phyloP scores from a whole-genome alignment of 1,140 invertebrate species.

The Asbolus verrucosus region DNA sequence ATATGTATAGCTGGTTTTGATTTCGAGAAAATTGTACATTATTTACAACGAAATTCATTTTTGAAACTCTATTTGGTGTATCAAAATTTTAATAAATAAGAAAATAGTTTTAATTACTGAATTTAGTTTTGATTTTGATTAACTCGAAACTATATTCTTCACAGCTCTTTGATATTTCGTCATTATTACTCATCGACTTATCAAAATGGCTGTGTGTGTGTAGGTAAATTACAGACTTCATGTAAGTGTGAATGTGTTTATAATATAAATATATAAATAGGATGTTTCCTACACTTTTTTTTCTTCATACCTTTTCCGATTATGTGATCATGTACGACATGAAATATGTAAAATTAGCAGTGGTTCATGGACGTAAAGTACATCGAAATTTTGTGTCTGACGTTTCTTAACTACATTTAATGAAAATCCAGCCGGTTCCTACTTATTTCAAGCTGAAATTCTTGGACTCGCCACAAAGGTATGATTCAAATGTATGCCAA shows the following conservation, averaged over 20 bases:
- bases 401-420: too few species aligned
- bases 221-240: conserved; percentile 57
- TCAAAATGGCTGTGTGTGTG: conserved; percentile 62
- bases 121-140: conserved; percentile 53
- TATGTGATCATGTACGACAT: too few species aligned
- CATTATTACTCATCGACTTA: conserved; percentile 54
- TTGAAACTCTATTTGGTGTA: conserved; percentile 46
- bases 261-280: conserved; percentile 63
- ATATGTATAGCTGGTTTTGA: conserved; percentile 32
- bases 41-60: conserved; percentile 57
- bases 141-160: conserved; percentile 56
- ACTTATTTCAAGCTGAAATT: too few species aligned
- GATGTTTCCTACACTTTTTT: conserved; percentile 55
- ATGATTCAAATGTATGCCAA: too few species aligned
- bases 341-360: too few species aligned
- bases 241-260: conserved; percentile 65
- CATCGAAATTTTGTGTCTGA: too few species aligned
- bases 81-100: conserved; percentile 58
- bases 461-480: too few species aligned
- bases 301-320: conserved; percentile 20
- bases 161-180: conserved; percentile 60
- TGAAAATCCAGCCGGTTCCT: too few species aligned
- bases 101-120: conserved; percentile 52
- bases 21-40: conserved; percentile 54
- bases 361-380: too few species aligned